phyloP scores from a whole-genome alignment of 2,113 vertebrate species.

The Danionella cerebrum region DNA sequence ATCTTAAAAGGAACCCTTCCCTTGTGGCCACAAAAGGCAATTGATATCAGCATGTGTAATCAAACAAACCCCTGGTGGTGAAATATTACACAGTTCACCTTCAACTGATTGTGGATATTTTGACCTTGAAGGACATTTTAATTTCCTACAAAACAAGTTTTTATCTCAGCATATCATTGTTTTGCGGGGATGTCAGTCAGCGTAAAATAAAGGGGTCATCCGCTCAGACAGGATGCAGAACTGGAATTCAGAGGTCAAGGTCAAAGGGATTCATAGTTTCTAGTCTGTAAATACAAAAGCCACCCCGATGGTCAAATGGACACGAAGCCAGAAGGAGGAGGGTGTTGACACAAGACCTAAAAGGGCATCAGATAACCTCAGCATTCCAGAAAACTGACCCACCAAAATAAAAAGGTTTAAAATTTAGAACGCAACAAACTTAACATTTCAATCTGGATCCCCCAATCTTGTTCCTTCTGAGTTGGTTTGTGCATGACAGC shows the following conservation, averaged over 20 bases:
- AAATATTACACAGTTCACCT: too few relatives aligned
- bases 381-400: not conserved
- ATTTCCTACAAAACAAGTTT: too few relatives aligned
- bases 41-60: too few relatives aligned
- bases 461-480: too few relatives aligned
- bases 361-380: not conserved
- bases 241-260: conserved; percentile 24
- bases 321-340: not conserved
- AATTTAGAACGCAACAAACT: not conserved
- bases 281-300: not conserved
- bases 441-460: not conserved
- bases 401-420: not conserved
- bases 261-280: not conserved
- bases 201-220: not conserved
- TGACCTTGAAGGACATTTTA: too few relatives aligned
- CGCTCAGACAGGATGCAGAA: conserved; percentile 15
- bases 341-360: not conserved
- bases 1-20: too few relatives aligned
- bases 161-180: too few relatives aligned
- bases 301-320: not conserved
- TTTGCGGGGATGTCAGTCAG: not conserved
- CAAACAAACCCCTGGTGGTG: too few relatives aligned
- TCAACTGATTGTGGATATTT: too few relatives aligned
- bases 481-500: not conserved
- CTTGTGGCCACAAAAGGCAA: too few relatives aligned